Conservation (phyloP, 2,113 vertebrate species). For the Glareola pratincola region DNA sequence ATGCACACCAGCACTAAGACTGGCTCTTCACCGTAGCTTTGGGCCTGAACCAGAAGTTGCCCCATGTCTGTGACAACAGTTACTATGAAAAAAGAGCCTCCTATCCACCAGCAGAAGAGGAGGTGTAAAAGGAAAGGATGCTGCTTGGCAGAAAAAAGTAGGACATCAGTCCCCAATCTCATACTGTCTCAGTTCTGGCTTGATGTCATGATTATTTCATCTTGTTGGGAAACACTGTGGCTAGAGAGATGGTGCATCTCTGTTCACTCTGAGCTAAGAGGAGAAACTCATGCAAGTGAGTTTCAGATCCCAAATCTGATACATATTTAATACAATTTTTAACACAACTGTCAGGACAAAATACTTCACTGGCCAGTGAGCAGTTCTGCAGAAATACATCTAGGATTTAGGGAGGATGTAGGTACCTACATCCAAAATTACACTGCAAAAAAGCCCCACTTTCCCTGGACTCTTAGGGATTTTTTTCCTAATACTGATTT, state of each 20-base stretch:
- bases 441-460: neutral
- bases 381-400: neutral
- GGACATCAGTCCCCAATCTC: neutral
- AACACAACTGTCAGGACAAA: neutral
- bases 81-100: neutral
- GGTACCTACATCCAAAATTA: neutral
- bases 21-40: neutral
- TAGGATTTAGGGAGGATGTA: neutral
- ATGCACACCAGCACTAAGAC: neutral
- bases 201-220: slow-evolving; percentile 24
- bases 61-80: neutral
- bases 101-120: neutral
- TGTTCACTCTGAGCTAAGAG: neutral
- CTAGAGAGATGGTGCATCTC: neutral
- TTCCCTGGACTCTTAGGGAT: rapidly evolving
- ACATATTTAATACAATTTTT: neutral
- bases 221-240: neutral
- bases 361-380: neutral
- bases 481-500: neutral
- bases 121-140: neutral
- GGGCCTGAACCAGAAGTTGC: neutral
- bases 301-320: neutral
- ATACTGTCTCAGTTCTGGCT: neutral
- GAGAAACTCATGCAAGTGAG: neutral
- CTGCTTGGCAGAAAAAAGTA: neutral